Evolutionary conservation across 2,113 vertebrate species (phyloP).

Genomic region (Brevimyrus niger): DNA sequence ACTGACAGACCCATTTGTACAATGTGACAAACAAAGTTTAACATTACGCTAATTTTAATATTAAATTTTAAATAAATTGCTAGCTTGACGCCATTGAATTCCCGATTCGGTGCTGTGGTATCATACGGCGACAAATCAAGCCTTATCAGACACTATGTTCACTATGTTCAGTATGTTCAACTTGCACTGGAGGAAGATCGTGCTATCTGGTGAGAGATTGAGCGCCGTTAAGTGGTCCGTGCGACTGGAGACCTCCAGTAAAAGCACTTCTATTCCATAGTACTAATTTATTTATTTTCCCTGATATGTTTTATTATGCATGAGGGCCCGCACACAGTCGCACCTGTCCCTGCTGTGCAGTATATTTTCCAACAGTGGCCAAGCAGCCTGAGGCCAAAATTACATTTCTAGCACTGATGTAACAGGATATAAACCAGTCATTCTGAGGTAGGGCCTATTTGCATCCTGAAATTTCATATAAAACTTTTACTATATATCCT

Average conservation of each 20-base stretch:
- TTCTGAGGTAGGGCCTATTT: neutral
- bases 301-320: neutral
- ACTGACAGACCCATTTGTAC: neutral
- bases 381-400: neutral
- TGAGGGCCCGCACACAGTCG: neutral
- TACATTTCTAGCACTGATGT: neutral
- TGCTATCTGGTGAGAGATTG: neutral
- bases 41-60: neutral
- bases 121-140: neutral
- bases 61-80: neutral
- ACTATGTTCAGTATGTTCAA: neutral
- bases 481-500: neutral
- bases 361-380: neutral
- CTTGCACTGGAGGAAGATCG: neutral
- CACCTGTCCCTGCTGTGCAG: neutral
- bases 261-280: neutral
- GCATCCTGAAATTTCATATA: neutral
- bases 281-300: neutral
- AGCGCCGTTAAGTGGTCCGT: neutral
- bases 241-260: neutral
- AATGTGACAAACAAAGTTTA: neutral
- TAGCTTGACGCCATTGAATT: neutral
- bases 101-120: neutral
- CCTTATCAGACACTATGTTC: neutral
- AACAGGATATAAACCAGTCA: neutral